Base-by-base conservation (phyloP, 2,797 vertebrate genomes). In the Neoniphon sammara region DNA sequence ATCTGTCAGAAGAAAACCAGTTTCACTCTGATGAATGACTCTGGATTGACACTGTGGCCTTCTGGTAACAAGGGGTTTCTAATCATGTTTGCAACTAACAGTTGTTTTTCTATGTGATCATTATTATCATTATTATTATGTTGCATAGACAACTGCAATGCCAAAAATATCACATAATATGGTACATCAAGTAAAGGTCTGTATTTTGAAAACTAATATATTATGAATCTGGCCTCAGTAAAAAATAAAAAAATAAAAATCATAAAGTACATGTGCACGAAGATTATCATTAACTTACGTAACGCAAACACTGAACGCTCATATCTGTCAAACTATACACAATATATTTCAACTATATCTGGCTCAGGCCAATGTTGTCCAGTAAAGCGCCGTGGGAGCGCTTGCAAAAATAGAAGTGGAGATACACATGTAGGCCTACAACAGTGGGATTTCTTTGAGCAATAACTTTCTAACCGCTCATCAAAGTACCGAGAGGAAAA, bases 331-430 rank as follows among this genome's bases (percentile, higher is more conserved):
- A 20, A 50, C 47, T 46, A 46, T 5, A 46, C 15, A 46, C 15
- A 17, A 17, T 17, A 46, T 17, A 12, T 46, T 17, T 17, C 8
- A 9, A 50, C 20, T 21, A 21, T 64, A 42, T 25, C 18, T 50
- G n/a, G 47, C 46, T 65, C 50, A 39, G 52, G n/a, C 46, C 70
- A 66, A 69, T 75, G 53, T 47, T 52, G 50, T 62, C 30, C 20
- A 23, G 7, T 7, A 50, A 23, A 21, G 31, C 18, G 73, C 62
- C n/a, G 23, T 61, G 64, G 23, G 66, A 47, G 61, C 31, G 49
- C 52, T 36, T 70, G 0, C 77, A 85, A 78, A 90, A 91, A 90
- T 87, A 87, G 86, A 71, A 8, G 27, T 8, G 49, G 30, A 31
- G 30, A 74, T 18, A 57, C 57, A 67, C 70, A 70, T 14, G 9